Evolutionary conservation across 2,797 vertebrate species (phyloP).

Genomic region (Rallus crepitans): DNA sequence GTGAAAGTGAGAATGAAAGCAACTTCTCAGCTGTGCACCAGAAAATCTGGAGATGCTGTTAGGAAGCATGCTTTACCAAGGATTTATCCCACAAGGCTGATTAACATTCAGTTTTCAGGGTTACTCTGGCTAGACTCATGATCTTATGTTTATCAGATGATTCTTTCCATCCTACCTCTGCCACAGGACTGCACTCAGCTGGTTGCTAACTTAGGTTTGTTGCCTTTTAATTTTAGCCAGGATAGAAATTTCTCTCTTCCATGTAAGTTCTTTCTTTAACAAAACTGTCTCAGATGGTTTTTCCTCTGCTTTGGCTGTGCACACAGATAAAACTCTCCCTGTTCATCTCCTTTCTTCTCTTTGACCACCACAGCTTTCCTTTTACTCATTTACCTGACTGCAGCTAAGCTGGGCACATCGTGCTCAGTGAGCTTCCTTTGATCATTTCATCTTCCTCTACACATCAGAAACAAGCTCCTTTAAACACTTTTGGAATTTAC

Average conservation of each 20-base stretch:
- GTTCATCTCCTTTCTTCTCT: background rate
- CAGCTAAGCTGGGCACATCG: background rate
- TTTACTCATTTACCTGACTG: background rate
- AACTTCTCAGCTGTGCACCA: constrained; percentile 1
- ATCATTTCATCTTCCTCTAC: background rate
- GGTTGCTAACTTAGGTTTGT: background rate
- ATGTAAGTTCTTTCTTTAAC: background rate
- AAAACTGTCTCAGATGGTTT: background rate
- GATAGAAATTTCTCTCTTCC: background rate
- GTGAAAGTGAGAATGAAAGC: background rate
- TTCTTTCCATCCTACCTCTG: background rate
- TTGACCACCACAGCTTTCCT: background rate
- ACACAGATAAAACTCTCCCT: background rate
- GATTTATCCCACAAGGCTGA: background rate
- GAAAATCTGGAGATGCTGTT: background rate
- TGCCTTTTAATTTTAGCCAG: background rate
- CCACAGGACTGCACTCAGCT: background rate
- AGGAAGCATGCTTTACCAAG: background rate
- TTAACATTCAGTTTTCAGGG: background rate
- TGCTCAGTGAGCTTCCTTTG: background rate
- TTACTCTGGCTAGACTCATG: background rate
- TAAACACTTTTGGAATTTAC: background rate
- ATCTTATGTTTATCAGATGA: background rate
- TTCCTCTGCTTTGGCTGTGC: background rate
- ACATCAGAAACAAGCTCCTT: background rate